Base-by-base conservation (phyloP, 2,113 vertebrate species). In the Apeltes quadracus region DNA sequence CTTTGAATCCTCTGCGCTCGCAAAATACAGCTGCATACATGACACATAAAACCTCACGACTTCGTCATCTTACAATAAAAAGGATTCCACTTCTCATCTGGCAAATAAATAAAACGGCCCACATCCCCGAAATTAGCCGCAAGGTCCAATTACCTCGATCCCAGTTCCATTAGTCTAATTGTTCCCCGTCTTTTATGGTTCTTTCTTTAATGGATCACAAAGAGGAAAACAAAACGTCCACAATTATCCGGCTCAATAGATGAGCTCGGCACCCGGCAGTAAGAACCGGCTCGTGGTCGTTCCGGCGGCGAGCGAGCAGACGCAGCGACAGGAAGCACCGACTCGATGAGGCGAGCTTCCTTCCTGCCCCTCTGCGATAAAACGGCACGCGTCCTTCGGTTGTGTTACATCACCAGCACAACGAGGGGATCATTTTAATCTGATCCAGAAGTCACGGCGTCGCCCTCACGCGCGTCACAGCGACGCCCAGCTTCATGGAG, bases 251-350 rank as follows among this genome's bases (percentile, higher is more conserved):
- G 62, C 73, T 59, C 72, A 76, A 77, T 58, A 69, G 76, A 82
- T 50, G 61, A 56, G 68, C 76, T 70, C 5, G 71, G 69, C 79
- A 73, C 84, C 78, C 71, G 80, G 70, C 76, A 65, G 81, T 79
- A 86, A 73, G 78, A 75, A 80, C 73, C 70, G 75, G 67, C 79
- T n/a, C n/a, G n/a, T n/a, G n/a, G n/a, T n/a, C n/a, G n/a, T n/a
- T n/a, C n/a, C n/a, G n/a, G n/a, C n/a, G n/a, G n/a, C n/a, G n/a
- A n/a, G n/a, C n/a, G n/a, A n/a, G n/a, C n/a, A n/a, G n/a, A 32
- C 29, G 5, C 3, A 32, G 29, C 29, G 29, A 32, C 29, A 32
- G 29, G 29, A 32, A 32, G 29, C 29, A 32, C 29, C 5, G 5
- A 32, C 29, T 32, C 29, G 29, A 32, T 32, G 29, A 32, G 29